Base-by-base conservation (phyloP, 2,888 invertebrate genomes). In the Clepsis dumicolana region DNA sequence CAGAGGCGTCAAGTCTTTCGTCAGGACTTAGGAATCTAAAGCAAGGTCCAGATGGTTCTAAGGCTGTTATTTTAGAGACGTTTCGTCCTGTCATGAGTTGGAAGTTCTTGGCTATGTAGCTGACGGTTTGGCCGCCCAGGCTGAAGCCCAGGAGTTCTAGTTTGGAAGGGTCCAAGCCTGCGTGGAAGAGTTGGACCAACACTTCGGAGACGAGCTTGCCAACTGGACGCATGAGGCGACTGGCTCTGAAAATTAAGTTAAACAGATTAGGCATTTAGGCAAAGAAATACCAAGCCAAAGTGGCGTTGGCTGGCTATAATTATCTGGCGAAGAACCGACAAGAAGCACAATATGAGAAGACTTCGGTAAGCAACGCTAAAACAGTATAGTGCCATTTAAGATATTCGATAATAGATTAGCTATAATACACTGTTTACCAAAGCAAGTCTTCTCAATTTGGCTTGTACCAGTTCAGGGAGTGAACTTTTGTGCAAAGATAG, bases 1-100 rank as follows among this genome's bases (percentile, higher is more conserved):
- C 80, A 0, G 89, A 85, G 0, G 85, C 78, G 54, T 88, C 84
- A 0, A 93, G 77, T 54, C 93, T 77, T 0, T 91, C 85, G 0
- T 80, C 73, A 0, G 82, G 72, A 0, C 75, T 81, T 14, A 91
- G 70, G 1, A 78, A 82, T 59, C 93, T 81, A 41, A 91, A 93
- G 72, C 93, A 93, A 0, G 93, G 91, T 0, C 93, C 93, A 0
- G 92, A 89, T 0, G 93, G 93, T 72, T 92, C 93, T 52, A 93
- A 65, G 0, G 88, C 86, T 0, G 88, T 84, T 18, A 93, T 88
- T n/a, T 83, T 83, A 21, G 93, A 92, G 25, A 93, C 80, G 21
- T 91, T 93, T 32, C 74, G 77, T 0, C 89, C 87, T 2, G 91
- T 89, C 67, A 89, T 73, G 0, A 72, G 65, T 27, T 87, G 88